Base-by-base conservation (phyloP, 1,140 invertebrate genomes). In the Helicoverpa armigera region DNA sequence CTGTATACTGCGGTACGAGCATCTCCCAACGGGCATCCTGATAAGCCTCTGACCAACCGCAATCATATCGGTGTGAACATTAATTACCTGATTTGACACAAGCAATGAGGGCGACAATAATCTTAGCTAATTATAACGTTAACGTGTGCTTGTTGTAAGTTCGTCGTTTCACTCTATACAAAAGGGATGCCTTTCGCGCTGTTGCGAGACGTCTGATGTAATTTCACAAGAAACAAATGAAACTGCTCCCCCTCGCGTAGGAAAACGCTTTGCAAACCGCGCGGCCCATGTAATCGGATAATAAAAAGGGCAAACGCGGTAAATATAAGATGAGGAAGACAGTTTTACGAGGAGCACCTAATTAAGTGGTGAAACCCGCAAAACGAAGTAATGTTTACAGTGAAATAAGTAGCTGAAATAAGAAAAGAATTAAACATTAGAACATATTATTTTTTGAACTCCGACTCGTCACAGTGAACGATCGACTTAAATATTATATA, bases 301-400 rank as follows among this genome's bases (percentile, higher is more conserved):
- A 94, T 95, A 95, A 95, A 95, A 95, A 95, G 94, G 94, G 94
- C 94, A 94, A 95, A 95, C 92, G 92, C 92, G 94, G 92, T 95
- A 95, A 95, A 95, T 95, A 95, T 94, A 93, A 94, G 94, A 95
- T 94, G 94, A 95, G 94, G 92, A 94, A 95, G 94, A 95, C 94
- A 95, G 94, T 95, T 95, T 95, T 95, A 95, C 94, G 94, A 95
- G 89, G 91, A 89, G 88, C 90, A 94, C 94, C 94, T 95, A 95
- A 95, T 95, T 95, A 95, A 95, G 94, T 92, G 92, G 94, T 94
- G 92, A 94, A 92, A 90, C 87, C 92, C 91, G 94, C 89, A 92
- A 89, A 92, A 91, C 87, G 87, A 91, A 94, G 86, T 85, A 90
- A 90, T 91, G 91, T 94, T 95, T 92, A 93, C 86, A 87, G 80